A percentile compares a stretch with the other conserved stretches of the same genome.
Evolutionary conservation across 1,140 invertebrate genomes (phyloP).

Genomic region (Drosophila tropicalis): DNA sequence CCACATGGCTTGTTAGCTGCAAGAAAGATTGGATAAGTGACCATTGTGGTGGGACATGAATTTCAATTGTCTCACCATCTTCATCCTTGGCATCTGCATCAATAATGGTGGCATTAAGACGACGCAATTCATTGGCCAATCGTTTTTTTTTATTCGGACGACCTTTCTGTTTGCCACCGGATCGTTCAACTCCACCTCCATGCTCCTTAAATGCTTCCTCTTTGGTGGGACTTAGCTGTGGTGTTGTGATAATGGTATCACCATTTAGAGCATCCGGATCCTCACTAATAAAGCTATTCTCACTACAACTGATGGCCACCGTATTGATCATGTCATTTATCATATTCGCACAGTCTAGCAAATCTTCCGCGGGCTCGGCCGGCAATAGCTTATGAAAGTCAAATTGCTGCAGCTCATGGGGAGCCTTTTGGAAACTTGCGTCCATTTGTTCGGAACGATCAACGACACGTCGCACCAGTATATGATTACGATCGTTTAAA

Average conservation of each 20-base stretch:
- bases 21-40: background rate
- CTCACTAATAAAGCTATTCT: constrained; percentile 69
- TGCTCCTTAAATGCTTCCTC: constrained; percentile 36
- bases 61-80: constrained; percentile 46
- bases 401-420: constrained; percentile 42
- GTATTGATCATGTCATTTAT: constrained; percentile 79
- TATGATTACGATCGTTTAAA: constrained; percentile 75
- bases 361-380: constrained; percentile 12
- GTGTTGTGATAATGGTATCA: background rate
- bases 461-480: constrained; percentile 73
- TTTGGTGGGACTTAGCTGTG: constrained; percentile 20
- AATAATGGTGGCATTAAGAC: constrained; percentile 82
- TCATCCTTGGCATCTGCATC: constrained; percentile 67
- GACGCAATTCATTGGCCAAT: constrained; percentile 65
- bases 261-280: constrained; percentile 53
- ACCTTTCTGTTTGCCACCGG: constrained; percentile 25
- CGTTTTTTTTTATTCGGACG: constrained; percentile 64
- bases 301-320: constrained; percentile 80
- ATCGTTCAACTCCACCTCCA: constrained; percentile 10
- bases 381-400: constrained; percentile 41
- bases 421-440: constrained; percentile 47
- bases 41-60: background rate
- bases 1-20: constrained; percentile 62
- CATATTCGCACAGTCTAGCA: constrained; percentile 65
- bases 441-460: constrained; percentile 76